These are phyloP conservation scores for Coleophora deauratella DNA, from an alignment of 2,888 invertebrate species.

Conservation along the genomic window DNA sequence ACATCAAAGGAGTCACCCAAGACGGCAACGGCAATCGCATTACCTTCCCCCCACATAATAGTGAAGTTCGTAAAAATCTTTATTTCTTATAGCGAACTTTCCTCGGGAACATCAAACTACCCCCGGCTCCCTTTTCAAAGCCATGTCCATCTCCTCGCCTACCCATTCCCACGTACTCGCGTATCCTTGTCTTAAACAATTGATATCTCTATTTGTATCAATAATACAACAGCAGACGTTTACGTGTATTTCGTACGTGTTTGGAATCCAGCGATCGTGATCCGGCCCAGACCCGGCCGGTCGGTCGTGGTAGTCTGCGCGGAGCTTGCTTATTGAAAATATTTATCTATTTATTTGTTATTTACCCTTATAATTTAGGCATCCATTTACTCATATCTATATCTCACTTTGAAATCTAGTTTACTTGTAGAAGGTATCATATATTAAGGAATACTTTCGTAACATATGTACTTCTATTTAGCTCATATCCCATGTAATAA, in stretches of 20 bases:
- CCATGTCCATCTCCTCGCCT: background rate
- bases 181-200: slow-evolving; percentile 67
- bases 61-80: slow-evolving; percentile 41
- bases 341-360: slow-evolving; percentile 27
- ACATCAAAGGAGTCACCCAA: background rate
- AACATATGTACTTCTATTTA: no score
- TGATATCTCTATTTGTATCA: slow-evolving; percentile 74
- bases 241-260: slow-evolving; percentile 66
- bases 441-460: no score
- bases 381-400: no score
- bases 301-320: slow-evolving; percentile 14
- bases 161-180: slow-evolving; percentile 52
- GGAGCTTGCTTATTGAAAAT: slow-evolving; percentile 39
- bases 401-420: no score
- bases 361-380: no score
- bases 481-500: no score
- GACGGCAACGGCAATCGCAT: slow-evolving; percentile 29
- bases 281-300: slow-evolving; percentile 26
- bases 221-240: slow-evolving; percentile 66
- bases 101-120: slow-evolving; percentile 35
- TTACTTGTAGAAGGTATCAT: no score
- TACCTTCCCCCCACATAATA: slow-evolving; percentile 20
- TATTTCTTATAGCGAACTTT: slow-evolving; percentile 32
- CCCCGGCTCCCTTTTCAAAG: background rate
- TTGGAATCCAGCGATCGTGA: slow-evolving; percentile 42